Base-by-base conservation (phyloP, 1,140 invertebrate genomes). In the Drosophila nannoptera region DNA sequence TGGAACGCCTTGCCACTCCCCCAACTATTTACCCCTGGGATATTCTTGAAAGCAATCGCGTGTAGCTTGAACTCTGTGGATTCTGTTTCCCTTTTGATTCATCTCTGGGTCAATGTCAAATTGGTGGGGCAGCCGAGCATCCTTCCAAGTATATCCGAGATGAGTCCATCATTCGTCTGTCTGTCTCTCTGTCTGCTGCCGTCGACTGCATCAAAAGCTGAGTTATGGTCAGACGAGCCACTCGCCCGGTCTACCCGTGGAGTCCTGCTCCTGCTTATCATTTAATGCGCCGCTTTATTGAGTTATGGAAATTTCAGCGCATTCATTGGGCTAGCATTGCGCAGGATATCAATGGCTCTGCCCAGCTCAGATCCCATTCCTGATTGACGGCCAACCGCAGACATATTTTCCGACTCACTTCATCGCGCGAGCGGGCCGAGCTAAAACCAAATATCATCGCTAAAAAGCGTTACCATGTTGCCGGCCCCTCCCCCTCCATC, bases 401-500 rank as follows among this genome's bases (percentile, higher is more conserved):
- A 80, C 87, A 87, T 75, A 88, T 88, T 88, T 88, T 88, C 78
- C 82, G 78, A 84, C 62, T 81, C 87, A 88, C 84, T 88, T 81
- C 69, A 66, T 74, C 16, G 75, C 46, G 70, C 31, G 29, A 56
- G 7, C 45, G 33, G 48, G 14, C 12, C 40, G 40, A 65, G 55
- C 76, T 73, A 53, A 83, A 82, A 86, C 73, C 84, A 87, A 82
- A 87, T 82, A 75, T 84, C 77, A 73, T 56, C 64, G 76, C 53
- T 73, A 69, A 82, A 73, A 74, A 76, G 75, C 77, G 70, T 55
- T 73, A 53, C 70, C 75, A 49, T 74, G 73, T 71, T 73, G 45
- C 45, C 42, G 11, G 46, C 50, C 42, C 50, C 8, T 22, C 22
- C 22, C 22, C 22, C 3, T 22, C 3, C 16, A n/a, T 14, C 43